Evolutionary conservation across 2,888 invertebrate species (phyloP).

Genomic region (Yponomeuta cagnagella): DNA sequence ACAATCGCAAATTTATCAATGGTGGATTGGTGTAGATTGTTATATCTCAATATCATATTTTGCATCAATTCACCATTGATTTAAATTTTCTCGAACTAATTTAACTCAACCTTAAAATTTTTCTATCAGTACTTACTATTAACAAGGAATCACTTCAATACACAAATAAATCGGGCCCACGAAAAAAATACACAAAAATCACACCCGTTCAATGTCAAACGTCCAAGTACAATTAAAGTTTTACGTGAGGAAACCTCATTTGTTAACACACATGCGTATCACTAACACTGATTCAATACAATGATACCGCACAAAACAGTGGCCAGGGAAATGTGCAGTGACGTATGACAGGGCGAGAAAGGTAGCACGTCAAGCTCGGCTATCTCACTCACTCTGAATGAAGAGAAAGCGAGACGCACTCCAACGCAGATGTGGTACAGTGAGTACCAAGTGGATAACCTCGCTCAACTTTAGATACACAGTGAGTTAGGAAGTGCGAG

Average conservation of each 20-base stretch:
- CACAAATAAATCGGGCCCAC: background rate
- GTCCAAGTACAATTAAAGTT: conserved; percentile 42
- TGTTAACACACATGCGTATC: conserved; percentile 42
- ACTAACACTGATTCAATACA: conserved; percentile 60
- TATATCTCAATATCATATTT: too few species aligned
- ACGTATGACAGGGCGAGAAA: conserved; percentile 60
- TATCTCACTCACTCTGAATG: conserved; percentile 48
- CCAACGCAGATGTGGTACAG: conserved; percentile 13
- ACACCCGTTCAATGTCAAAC: conserved; percentile 34
- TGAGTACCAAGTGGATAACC: background rate
- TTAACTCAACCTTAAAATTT: too few species aligned
- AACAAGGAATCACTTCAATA: background rate
- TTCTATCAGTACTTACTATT: background rate
- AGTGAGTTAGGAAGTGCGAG: background rate
- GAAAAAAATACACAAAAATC: conserved; percentile 26
- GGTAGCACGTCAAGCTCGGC: conserved; percentile 33
- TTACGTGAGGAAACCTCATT: background rate
- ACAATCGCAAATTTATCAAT: too few species aligned
- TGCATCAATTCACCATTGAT: too few species aligned
- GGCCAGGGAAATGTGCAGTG: conserved; percentile 61
- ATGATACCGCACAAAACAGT: conserved; percentile 42
- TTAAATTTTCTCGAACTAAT: too few species aligned
- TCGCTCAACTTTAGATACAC: background rate
- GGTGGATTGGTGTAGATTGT: too few species aligned
- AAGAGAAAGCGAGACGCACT: conserved; percentile 17